Percentiles rank a stretch among this genome's conserved stretches.
Evolutionary conservation across 1,140 invertebrate genomes (phyloP).

Genomic region (Phymastichus coffea): DNA sequence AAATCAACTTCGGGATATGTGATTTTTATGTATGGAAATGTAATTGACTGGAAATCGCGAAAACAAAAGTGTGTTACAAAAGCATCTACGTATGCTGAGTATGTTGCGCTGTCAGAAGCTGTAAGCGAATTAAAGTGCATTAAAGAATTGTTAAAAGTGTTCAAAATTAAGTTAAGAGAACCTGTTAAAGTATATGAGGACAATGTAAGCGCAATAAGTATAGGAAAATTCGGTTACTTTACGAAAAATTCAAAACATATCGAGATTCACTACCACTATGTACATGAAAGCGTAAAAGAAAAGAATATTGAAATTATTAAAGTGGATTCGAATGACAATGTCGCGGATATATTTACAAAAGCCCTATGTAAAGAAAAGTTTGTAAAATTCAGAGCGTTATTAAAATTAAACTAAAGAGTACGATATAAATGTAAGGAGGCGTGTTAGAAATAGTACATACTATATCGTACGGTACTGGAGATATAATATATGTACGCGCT

Average conservation of each 20-base stretch:
- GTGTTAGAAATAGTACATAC: neutral
- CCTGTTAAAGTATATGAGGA: neutral
- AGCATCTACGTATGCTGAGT: neutral
- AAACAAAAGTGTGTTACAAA: conserved; percentile 1
- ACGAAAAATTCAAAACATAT: neutral
- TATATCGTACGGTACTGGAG: too few relatives aligned
- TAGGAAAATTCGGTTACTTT: neutral
- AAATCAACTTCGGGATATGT: conserved; percentile 29
- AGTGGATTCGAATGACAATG: neutral
- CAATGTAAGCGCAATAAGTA: neutral
- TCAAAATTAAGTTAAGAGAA: neutral
- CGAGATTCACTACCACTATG: neutral
- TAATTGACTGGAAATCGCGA: neutral
- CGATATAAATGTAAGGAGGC: neutral
- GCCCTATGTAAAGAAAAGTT: neutral
- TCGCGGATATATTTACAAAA: neutral
- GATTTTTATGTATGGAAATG: conserved; percentile 13
- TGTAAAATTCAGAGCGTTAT: neutral
- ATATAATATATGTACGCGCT: too few relatives aligned
- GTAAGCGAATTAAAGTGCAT: neutral
- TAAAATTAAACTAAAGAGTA: neutral
- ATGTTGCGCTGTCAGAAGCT: neutral
- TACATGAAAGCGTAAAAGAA: neutral
- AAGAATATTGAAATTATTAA: neutral
- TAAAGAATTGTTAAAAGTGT: neutral